Percentiles rank a stretch among this genome's conserved stretches.
These are phyloP conservation scores for Ischnus inquisitorius DNA, from an alignment of 2,888 invertebrate genomes.

Conservation along the genomic window DNA sequence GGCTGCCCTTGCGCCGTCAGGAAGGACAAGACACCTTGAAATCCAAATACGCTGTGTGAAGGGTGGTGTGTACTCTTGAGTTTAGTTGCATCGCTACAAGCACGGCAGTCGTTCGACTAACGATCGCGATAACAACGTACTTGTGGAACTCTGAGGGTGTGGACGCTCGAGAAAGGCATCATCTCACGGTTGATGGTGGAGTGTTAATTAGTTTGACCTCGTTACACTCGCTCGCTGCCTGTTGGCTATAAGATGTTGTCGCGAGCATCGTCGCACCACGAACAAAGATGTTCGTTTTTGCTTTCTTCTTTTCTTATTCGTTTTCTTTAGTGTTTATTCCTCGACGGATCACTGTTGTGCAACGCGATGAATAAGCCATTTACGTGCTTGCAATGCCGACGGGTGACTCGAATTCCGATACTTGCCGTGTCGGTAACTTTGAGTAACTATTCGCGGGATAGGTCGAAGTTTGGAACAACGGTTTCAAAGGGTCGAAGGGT, in stretches of 20 bases:
- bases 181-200: conserved; percentile 16
- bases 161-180: conserved; percentile 9
- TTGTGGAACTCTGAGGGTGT: background rate
- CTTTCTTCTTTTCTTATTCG: background rate
- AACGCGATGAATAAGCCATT: conserved; percentile 16
- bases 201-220: conserved; percentile 60
- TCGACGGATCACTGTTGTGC: conserved; percentile 8
- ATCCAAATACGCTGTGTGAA: background rate
- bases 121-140: conserved; percentile 35
- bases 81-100: background rate
- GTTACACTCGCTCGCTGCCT: conserved; percentile 14
- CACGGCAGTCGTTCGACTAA: conserved; percentile 25
- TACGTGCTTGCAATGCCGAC: background rate
- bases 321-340: conserved; percentile 6
- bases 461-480: conserved; percentile 30
- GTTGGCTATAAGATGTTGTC: background rate
- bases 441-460: conserved; percentile 23
- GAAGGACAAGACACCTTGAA: background rate
- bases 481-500: conserved; percentile 57
- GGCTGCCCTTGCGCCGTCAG: background rate
- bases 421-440: background rate
- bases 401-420: background rate
- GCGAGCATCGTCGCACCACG: background rate
- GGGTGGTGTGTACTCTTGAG: background rate
- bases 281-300: background rate